A percentile compares a stretch with the other conserved stretches of the same genome.
These are phyloP conservation scores for Limenitis camilla DNA, from an alignment of 2,888 invertebrate genomes.

Conservation along the genomic window DNA sequence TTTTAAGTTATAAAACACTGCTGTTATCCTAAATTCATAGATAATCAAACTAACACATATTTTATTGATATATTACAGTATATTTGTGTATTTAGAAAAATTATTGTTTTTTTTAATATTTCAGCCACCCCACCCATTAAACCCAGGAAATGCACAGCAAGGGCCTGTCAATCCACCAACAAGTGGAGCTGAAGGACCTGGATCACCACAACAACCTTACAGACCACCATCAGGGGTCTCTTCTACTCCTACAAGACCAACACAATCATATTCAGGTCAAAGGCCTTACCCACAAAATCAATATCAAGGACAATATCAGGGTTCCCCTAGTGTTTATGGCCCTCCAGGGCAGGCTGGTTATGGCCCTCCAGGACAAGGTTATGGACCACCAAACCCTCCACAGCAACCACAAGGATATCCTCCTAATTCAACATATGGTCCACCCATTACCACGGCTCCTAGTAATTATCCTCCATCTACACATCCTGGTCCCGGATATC, in stretches of 20 bases:
- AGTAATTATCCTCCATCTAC: slow-evolving; percentile 74
- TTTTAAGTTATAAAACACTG: too few species aligned
- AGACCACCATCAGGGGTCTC: slow-evolving; percentile 69
- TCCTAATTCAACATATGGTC: slow-evolving; percentile 77
- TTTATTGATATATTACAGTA: not conserved
- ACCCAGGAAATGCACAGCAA: slow-evolving; percentile 66
- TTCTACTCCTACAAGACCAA: slow-evolving; percentile 74
- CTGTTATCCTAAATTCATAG: too few species aligned
- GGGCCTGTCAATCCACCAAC: slow-evolving; percentile 54
- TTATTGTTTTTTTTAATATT: not conserved
- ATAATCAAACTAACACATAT: not conserved
- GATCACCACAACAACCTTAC: slow-evolving; percentile 64
- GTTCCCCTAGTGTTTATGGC: slow-evolving; percentile 74
- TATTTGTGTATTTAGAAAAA: too few species aligned
- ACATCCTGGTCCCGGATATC: slow-evolving; percentile 64
- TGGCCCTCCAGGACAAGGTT: slow-evolving; percentile 79
- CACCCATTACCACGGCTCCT: slow-evolving; percentile 74
- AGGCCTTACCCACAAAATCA: slow-evolving; percentile 80
- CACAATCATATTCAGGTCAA: slow-evolving; percentile 80
- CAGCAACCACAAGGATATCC: slow-evolving; percentile 80
- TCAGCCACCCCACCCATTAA: slow-evolving; percentile 74
- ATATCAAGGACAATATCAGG: slow-evolving; percentile 76
- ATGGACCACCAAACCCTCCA: slow-evolving; percentile 76
- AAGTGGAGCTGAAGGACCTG: slow-evolving; percentile 52
- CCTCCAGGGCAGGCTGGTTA: slow-evolving; percentile 80